Conservation (phyloP, 2,888 invertebrate species). For the Ceratothoa steindachneri region DNA sequence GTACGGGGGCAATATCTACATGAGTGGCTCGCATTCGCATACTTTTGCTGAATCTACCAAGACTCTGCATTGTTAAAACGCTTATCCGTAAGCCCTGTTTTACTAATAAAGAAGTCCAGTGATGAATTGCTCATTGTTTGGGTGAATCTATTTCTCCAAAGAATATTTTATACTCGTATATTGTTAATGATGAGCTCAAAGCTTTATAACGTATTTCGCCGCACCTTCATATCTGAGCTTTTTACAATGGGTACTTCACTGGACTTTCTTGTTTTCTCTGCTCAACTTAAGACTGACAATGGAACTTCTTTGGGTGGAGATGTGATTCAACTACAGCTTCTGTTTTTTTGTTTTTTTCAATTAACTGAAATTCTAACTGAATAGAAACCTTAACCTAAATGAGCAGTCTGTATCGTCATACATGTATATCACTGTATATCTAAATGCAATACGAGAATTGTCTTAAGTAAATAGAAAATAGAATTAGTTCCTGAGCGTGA, state of each 20-base stretch:
- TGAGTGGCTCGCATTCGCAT: constrained; percentile 43
- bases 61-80: constrained; percentile 41
- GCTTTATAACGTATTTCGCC: neutral
- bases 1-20: constrained; percentile 45
- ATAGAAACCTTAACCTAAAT: neutral
- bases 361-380: neutral
- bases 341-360: neutral
- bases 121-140: neutral
- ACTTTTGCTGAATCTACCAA: constrained; percentile 40
- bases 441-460: neutral
- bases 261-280: neutral
- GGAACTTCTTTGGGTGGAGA: neutral
- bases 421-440: neutral
- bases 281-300: neutral
- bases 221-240: neutral
- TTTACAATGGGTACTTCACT: neutral
- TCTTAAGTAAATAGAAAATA: neutral
- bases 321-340: neutral
- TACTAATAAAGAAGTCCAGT: neutral
- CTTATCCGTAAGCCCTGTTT: neutral
- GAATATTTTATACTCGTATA: neutral
- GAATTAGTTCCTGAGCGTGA: no score
- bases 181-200: neutral
- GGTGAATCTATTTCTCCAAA: neutral
- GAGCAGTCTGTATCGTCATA: neutral